These are phyloP conservation scores for Nylanderia fulva DNA, from an alignment of 1,140 invertebrate genomes.

Conservation along the genomic window DNA sequence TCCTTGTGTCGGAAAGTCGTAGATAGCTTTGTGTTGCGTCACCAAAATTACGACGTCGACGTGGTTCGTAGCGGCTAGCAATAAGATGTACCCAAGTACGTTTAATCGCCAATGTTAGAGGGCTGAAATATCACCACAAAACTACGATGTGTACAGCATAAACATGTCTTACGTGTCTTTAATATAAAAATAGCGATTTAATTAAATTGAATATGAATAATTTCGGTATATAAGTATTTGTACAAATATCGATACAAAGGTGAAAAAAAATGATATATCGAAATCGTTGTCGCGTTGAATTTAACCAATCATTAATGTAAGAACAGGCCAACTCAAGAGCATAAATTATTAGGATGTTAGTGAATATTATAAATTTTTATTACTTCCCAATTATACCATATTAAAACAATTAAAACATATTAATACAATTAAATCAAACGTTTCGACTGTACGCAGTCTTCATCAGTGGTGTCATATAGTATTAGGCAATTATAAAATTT, in stretches of 20 bases:
- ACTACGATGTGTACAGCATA: not conserved
- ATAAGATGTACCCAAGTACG: constrained; percentile 9
- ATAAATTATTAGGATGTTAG: too few species aligned
- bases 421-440: too few species aligned
- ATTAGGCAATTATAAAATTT: too few species aligned
- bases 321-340: too few species aligned
- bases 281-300: not conserved
- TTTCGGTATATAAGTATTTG: not conserved
- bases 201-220: too few species aligned
- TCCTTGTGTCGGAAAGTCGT: constrained; percentile 49
- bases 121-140: not conserved
- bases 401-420: too few species aligned
- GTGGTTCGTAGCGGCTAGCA: not conserved
- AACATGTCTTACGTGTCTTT: not conserved
- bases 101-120: not conserved
- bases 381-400: too few species aligned
- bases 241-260: not conserved
- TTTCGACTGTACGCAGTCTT: too few species aligned
- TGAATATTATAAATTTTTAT: too few species aligned
- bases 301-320: not conserved
- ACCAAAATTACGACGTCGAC: constrained; percentile 34
- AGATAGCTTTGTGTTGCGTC: constrained; percentile 39
- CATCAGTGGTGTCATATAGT: too few species aligned
- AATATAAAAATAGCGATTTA: too few species aligned
- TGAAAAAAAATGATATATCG: not conserved